These are phyloP conservation scores for Sussaba pulchella DNA, from an alignment of 2,888 invertebrate genomes.

Conservation along the genomic window DNA sequence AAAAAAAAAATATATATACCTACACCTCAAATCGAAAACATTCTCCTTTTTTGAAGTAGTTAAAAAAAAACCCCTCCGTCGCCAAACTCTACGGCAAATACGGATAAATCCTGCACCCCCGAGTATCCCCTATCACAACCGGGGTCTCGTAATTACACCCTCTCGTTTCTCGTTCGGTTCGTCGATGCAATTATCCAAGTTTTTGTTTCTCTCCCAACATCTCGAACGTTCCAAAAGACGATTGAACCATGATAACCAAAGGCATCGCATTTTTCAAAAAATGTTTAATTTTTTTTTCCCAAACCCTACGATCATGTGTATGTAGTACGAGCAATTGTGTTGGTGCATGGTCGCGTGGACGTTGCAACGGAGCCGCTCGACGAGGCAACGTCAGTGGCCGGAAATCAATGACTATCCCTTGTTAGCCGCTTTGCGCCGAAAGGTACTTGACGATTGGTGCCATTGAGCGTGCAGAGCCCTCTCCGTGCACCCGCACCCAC, in stretches of 20 bases:
- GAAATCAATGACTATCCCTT: constrained; percentile 56
- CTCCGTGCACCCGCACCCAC: constrained; percentile 68
- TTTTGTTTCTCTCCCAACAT: constrained; percentile 2
- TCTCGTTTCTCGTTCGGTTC: neutral
- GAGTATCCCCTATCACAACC: too few relatives aligned
- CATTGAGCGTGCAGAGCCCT: constrained; percentile 39
- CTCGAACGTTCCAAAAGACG: too few relatives aligned
- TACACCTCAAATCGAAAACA: too few relatives aligned
- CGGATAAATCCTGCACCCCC: too few relatives aligned
- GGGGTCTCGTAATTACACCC: constrained; percentile 9
- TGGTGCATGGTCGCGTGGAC: neutral
- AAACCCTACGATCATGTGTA: neutral
- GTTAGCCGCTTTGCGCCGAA: constrained; percentile 72
- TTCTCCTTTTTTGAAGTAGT: too few relatives aligned
- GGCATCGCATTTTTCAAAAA: too few relatives aligned
- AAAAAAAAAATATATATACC: too few relatives aligned
- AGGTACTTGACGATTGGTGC: constrained; percentile 73
- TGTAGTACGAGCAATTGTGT: constrained; percentile 11
- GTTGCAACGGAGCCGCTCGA: neutral
- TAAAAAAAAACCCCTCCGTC: too few relatives aligned
- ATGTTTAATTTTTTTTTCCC: neutral
- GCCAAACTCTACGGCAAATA: too few relatives aligned
- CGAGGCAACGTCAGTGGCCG: neutral
- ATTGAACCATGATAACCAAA: too few relatives aligned
- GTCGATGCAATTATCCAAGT: constrained; percentile 3